These are phyloP conservation scores for Drosophila grimshawi DNA, from an alignment of 1,140 invertebrate species.

Conservation along the genomic window DNA sequence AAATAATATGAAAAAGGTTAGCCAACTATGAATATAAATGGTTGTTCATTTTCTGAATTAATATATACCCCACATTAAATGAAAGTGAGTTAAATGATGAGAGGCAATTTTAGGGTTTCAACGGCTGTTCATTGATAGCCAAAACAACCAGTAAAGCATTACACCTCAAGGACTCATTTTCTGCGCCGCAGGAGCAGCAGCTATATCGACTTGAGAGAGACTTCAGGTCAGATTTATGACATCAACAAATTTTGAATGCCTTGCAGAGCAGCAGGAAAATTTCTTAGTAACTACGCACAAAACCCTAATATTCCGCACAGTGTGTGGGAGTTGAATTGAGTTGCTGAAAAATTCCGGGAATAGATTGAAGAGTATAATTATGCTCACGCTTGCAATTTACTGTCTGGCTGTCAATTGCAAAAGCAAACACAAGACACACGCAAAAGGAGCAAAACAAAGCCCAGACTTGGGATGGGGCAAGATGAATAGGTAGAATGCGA, in stretches of 20 bases:
- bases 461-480: slow-evolving; percentile 46
- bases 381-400: slow-evolving; percentile 65
- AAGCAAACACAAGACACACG: slow-evolving; percentile 52
- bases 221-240: slow-evolving; percentile 62
- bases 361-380: slow-evolving; percentile 77
- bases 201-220: slow-evolving; percentile 53
- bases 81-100: neutral
- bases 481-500: slow-evolving; percentile 19
- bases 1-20: slow-evolving; percentile 31
- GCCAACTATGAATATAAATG: slow-evolving; percentile 13
- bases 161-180: slow-evolving; percentile 8
- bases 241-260: slow-evolving; percentile 52
- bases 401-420: slow-evolving; percentile 63
- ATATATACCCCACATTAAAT: neutral
- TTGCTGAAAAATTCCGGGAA: slow-evolving; percentile 58
- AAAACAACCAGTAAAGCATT: neutral
- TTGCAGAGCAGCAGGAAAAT: slow-evolving; percentile 44
- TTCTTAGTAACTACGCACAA: slow-evolving; percentile 49
- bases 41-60: neutral
- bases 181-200: slow-evolving; percentile 50
- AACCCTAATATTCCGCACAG: slow-evolving; percentile 12
- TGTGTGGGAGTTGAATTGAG: slow-evolving; percentile 25
- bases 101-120: neutral
- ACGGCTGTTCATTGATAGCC: neutral
- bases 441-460: slow-evolving; percentile 57